A percentile compares a stretch with the other conserved stretches of the same genome.
Conservation (phyloP, 2,113 vertebrate species). For the Catharus fuscescens region DNA sequence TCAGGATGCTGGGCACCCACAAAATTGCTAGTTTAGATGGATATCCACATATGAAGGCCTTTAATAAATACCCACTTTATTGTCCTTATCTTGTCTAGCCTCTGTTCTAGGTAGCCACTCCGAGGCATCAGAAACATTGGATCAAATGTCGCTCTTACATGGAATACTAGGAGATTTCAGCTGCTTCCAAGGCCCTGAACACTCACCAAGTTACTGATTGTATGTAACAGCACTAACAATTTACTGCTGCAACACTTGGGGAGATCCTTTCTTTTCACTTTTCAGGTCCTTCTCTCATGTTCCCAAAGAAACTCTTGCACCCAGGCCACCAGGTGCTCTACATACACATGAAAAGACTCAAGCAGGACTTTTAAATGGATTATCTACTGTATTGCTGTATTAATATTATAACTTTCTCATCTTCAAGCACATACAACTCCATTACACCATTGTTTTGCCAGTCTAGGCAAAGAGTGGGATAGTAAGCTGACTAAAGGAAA, state of each 20-base stretch:
- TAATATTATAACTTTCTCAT: background rate
- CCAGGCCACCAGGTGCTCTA: background rate
- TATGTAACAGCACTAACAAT: background rate
- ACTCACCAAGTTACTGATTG: background rate
- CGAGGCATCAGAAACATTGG: background rate
- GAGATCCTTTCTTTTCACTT: background rate
- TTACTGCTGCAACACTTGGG: background rate
- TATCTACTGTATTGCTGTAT: background rate
- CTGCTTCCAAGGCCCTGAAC: background rate
- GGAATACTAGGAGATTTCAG: background rate
- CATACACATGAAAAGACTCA: accelerated
- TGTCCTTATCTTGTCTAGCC: background rate
- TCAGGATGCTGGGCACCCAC: background rate
- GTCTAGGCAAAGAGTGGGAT: background rate
- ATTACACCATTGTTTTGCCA: background rate
- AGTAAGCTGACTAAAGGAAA: background rate
- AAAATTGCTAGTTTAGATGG: background rate
- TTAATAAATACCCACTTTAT: background rate
- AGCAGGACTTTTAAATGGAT: background rate
- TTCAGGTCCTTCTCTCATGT: background rate
- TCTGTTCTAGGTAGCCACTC: background rate
- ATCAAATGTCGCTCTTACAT: accelerated
- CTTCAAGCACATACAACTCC: background rate
- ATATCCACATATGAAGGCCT: background rate
- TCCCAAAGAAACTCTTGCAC: background rate